Conservation (phyloP, 2,797 vertebrate species). For the Iguana delicatissima region DNA sequence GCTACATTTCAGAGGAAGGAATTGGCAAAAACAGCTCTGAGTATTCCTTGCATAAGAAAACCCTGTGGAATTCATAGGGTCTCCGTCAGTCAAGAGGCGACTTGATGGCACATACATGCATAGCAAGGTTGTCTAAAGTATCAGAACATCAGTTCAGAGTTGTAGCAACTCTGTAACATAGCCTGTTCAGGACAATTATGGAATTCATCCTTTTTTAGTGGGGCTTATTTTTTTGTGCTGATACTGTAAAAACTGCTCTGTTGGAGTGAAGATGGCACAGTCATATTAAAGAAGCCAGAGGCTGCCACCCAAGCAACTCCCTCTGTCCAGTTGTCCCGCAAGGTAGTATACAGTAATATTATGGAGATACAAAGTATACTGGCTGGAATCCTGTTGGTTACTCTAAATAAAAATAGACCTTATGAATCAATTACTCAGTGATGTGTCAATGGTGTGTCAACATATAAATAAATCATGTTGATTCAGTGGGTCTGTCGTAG, state of each 20-base stretch:
- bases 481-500: no score
- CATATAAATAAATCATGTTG: no score
- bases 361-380: no score
- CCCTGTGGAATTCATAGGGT: no score
- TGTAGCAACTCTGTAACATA: background rate
- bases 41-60: no score
- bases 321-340: background rate
- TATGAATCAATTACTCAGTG: no score
- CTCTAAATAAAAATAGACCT: no score
- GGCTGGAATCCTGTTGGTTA: no score
- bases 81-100: no score
- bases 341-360: background rate
- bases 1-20: no score
- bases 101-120: background rate
- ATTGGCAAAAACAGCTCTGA: no score
- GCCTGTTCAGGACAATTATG: background rate
- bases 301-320: background rate
- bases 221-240: background rate
- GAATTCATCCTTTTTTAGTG: background rate
- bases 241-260: background rate
- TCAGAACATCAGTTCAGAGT: background rate
- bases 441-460: no score
- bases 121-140: background rate
- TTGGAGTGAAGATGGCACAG: background rate
- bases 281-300: background rate